Evolutionary conservation across 2,888 invertebrate species (phyloP).

Genomic region (Chironomus riparius): DNA sequence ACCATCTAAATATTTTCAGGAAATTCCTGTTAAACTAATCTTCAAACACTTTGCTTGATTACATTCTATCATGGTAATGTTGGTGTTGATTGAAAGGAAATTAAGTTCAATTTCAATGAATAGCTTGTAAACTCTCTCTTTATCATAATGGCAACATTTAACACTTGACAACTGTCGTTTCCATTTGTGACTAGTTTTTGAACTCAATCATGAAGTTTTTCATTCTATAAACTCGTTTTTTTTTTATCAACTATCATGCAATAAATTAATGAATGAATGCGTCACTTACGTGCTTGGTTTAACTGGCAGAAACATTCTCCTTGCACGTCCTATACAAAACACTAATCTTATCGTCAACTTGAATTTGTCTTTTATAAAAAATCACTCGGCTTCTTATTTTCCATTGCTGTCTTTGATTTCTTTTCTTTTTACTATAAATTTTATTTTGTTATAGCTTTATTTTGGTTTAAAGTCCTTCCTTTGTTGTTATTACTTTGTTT

Average conservation of each 20-base stretch:
- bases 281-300: slow-evolving; percentile 42
- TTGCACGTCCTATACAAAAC: slow-evolving; percentile 15
- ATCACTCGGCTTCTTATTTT: slow-evolving; percentile 22
- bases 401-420: background rate
- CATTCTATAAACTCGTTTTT: background rate
- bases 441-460: background rate
- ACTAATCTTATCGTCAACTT: slow-evolving; percentile 25
- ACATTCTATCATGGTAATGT: too few species aligned
- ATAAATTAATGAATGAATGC: background rate
- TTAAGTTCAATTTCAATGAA: too few species aligned
- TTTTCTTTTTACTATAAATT: background rate
- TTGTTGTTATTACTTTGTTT: background rate
- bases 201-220: too few species aligned
- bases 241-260: background rate
- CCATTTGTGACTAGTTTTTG: too few species aligned
- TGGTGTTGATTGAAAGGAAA: too few species aligned
- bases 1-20: too few species aligned
- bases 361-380: slow-evolving; percentile 27
- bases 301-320: slow-evolving; percentile 41
- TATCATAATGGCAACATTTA: too few species aligned
- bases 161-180: too few species aligned
- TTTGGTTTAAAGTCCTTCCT: background rate
- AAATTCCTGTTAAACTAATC: too few species aligned
- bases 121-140: too few species aligned
- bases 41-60: too few species aligned